Evolutionary conservation across 23 tunicate genomes (phyloP), one percentile per base, ranked within the genome.

Genomic region (Trididemnum clinides): DNA sequence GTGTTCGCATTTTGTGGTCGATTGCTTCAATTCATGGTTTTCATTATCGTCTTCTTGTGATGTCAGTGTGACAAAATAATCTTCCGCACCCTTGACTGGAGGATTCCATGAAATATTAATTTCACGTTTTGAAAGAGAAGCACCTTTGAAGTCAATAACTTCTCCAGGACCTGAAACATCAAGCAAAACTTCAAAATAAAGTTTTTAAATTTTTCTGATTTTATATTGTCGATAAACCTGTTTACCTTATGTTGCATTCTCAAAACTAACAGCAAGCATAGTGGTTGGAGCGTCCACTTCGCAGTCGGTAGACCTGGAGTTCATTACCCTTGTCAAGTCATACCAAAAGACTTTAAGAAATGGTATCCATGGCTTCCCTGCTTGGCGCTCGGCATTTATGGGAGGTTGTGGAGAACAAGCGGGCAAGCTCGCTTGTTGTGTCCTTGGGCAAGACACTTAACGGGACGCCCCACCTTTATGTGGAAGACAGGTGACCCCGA

Each of bases 41-140:
- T 4, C 38, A 19, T 28, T 38, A 12, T 73, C 57, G 7, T 73
- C 80, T 37, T 73, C 80, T 28, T 36, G 28, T 12, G 57, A 73
- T 5, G 54, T 19, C 10, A 73, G 33, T 38, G 37, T 38, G 28
- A 73, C 3, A 6, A 73, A 34, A 75, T 87, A 92, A 4, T 82
- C 79, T 33, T 92, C 97, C 12, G 77, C 91, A 15, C 97, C 97
- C 15, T 87, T 81, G 0, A 69, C 82, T 22, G 97, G 97, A 35
- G 91, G 77, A n/a, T 63, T 39, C 97, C 97, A 92, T 5, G 84
- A 72, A 22, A 77, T 86, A 1, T 62, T 33, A 6, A 92, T 77
- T 74, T 87, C 84, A 20, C 86, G 51, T 49, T 87, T 87, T 50
- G 50, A 65, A 10, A 39, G 2, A 25, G 91, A 59, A 10, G 71